Conservation (phyloP, 2,888 invertebrate genomes). For the Melangyna quadrimaculata region DNA sequence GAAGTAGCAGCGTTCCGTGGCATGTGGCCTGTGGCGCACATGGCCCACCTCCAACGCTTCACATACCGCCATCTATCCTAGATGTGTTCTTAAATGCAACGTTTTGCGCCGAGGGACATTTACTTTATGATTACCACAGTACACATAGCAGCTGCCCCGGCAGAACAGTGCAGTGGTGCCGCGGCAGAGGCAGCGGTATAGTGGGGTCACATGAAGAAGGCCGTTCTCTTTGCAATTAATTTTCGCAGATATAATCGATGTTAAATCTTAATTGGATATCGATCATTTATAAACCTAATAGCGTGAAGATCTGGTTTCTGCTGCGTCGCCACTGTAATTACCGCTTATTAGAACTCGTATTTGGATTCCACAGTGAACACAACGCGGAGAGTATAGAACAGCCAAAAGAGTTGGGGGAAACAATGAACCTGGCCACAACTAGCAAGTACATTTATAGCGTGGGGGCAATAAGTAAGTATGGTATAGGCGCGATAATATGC, state of each 20-base stretch:
- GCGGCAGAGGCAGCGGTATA: neutral
- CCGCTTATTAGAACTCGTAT: constrained; percentile 68
- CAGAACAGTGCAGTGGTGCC: neutral
- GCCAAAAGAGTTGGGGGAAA: neutral
- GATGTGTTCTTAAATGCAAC: constrained; percentile 59
- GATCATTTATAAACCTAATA: constrained; percentile 70
- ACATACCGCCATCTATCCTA: constrained; percentile 23
- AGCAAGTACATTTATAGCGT: neutral
- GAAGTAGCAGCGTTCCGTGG: constrained; percentile 19
- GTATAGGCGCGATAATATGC: constrained; percentile 65
- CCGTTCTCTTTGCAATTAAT: constrained; percentile 71
- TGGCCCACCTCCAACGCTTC: constrained; percentile 19
- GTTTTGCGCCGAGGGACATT: constrained; percentile 57
- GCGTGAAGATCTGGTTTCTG: constrained; percentile 71
- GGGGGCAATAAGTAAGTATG: constrained; percentile 15
- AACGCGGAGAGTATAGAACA: neutral
- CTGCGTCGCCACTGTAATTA: constrained; percentile 70
- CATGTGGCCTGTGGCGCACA: constrained; percentile 30
- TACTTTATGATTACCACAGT: constrained; percentile 53
- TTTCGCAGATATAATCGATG: constrained; percentile 71
- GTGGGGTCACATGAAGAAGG: constrained; percentile 53
- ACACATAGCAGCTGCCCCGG: neutral
- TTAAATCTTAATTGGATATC: constrained; percentile 72
- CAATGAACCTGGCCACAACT: neutral
- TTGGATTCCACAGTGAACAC: constrained; percentile 41